phyloP scores from a whole-genome alignment of 2,888 invertebrate genomes.

The Andrena camellia region DNA sequence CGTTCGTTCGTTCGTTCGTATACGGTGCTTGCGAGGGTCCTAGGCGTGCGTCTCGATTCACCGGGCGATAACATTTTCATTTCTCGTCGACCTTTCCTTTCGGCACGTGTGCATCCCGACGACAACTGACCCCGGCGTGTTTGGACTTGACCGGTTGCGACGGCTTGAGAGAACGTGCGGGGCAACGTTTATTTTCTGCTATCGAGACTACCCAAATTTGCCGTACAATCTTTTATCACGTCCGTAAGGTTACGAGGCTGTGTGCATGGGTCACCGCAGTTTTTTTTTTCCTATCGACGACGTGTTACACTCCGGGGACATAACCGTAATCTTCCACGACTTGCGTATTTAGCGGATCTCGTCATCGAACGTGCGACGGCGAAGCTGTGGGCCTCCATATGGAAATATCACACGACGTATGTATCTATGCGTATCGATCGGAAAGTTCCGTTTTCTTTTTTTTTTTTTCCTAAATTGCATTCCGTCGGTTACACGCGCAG shows the following conservation, averaged over 20 bases:
- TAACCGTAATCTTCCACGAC: constrained; percentile 62
- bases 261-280: constrained; percentile 56
- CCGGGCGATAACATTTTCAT: constrained; percentile 61
- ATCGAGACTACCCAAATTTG: constrained; percentile 61
- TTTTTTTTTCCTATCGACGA: constrained; percentile 50
- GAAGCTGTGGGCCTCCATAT: constrained; percentile 55
- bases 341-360: constrained; percentile 59
- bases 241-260: constrained; percentile 58
- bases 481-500: constrained; percentile 40
- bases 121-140: constrained; percentile 40
- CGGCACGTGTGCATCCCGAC: constrained; percentile 39
- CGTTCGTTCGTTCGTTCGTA: constrained; percentile 18
- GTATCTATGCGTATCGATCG: constrained; percentile 29
- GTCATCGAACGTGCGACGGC: constrained; percentile 65
- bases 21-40: constrained; percentile 58
- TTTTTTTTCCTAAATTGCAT: background rate
- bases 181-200: constrained; percentile 23
- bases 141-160: constrained; percentile 63
- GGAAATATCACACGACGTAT: constrained; percentile 55
- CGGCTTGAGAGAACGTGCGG: constrained; percentile 43
- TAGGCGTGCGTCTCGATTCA: constrained; percentile 53
- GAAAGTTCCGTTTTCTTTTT: constrained; percentile 34
- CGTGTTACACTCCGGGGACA: constrained; percentile 51
- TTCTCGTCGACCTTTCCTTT: constrained; percentile 59
- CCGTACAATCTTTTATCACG: constrained; percentile 54